Conservation (phyloP, 2,113 vertebrate species). For the Orthonyx spaldingii region DNA sequence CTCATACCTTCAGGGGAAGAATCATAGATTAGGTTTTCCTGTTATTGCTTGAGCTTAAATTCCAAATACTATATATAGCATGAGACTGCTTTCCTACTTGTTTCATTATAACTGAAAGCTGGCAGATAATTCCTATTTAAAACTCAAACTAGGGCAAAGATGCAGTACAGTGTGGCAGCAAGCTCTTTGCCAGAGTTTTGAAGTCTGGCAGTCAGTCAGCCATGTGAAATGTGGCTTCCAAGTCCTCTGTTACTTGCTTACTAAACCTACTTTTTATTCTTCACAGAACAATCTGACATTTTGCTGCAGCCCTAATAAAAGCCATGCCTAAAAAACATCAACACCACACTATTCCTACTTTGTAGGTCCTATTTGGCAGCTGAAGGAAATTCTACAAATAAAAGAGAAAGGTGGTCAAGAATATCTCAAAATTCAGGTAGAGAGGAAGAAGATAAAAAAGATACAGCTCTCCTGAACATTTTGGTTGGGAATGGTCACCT, state of each 20-base stretch:
- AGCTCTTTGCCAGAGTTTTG: not conserved
- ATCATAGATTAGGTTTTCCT: not conserved
- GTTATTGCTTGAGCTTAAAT: not conserved
- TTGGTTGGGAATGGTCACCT: not conserved
- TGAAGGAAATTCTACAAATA: not conserved
- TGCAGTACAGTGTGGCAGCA: not conserved
- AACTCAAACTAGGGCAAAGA: not conserved
- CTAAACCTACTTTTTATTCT: not conserved
- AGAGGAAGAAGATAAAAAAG: not conserved
- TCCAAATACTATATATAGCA: not conserved
- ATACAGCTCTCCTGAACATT: not conserved
- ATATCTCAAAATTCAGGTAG: not conserved
- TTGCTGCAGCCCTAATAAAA: not conserved
- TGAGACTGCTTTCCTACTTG: not conserved
- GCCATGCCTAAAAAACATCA: not conserved
- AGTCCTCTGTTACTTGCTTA: not conserved
- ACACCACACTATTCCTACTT: not conserved
- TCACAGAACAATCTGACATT: not conserved
- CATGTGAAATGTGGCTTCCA: not conserved
- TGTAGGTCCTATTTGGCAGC: not conserved
- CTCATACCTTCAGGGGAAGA: not conserved
- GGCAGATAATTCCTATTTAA: not conserved
- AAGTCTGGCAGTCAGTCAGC: not conserved
- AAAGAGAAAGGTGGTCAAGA: not conserved
- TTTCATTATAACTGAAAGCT: not conserved